Conservation (phyloP, 2,797 vertebrate genomes). For the Sus cebifrons region DNA sequence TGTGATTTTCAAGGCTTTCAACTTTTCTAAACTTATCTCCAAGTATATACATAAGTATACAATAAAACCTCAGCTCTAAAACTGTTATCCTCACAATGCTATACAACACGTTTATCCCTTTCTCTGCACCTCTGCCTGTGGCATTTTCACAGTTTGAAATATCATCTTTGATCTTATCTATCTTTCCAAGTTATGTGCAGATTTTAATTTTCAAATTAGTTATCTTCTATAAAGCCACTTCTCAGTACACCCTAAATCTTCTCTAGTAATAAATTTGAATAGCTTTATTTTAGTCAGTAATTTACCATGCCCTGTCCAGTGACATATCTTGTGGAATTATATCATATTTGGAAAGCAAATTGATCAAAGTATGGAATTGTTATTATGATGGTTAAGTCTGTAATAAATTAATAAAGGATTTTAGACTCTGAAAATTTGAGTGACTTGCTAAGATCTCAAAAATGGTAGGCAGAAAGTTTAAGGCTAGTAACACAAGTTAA, state of each 20-base stretch:
- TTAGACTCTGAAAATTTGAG: background rate
- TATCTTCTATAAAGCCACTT: background rate
- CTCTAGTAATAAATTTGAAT: background rate
- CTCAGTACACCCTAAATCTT: background rate
- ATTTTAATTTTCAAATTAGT: conserved; percentile 1
- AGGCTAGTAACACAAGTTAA: background rate
- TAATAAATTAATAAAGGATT: background rate
- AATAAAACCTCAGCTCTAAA: background rate
- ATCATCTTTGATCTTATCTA: background rate
- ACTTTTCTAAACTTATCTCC: background rate
- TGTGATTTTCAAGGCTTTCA: background rate
- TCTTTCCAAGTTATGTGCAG: background rate
- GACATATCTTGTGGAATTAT: background rate
- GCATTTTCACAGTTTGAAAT: background rate
- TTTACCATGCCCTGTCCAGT: background rate
- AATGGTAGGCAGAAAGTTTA: background rate
- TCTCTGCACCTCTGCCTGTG: background rate
- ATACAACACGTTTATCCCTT: background rate
- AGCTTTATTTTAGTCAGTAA: background rate
- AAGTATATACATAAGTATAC: background rate
- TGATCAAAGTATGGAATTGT: background rate
- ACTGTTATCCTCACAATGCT: background rate
- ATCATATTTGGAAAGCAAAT: background rate
- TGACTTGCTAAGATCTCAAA: background rate
- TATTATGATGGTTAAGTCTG: background rate